Conservation (phyloP, 1,140 invertebrate species). For the Cataglyphis hispanica region DNA sequence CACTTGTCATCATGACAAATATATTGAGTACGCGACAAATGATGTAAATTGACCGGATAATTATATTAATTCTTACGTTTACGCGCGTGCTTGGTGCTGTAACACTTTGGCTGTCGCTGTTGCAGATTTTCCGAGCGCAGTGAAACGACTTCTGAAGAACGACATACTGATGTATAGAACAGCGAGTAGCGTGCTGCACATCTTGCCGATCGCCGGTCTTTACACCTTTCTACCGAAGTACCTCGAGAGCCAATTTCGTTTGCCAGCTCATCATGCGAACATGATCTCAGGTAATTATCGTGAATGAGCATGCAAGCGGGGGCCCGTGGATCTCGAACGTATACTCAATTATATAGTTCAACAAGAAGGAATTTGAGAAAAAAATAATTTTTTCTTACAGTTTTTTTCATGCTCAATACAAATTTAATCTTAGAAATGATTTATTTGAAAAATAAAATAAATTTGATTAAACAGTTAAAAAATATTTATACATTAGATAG, state of each 20-base stretch:
- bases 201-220: slow-evolving; percentile 95
- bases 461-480: too few species aligned
- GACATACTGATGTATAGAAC: slow-evolving; percentile 96
- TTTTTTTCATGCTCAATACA: too few species aligned
- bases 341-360: slow-evolving; percentile 17
- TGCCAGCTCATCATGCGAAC: slow-evolving; percentile 95
- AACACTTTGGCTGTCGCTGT: slow-evolving; percentile 38
- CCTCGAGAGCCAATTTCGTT: slow-evolving; percentile 95
- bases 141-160: slow-evolving; percentile 94
- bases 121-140: slow-evolving; percentile 94
- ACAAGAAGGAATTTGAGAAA: too few species aligned
- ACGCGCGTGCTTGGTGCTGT: background rate
- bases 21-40: background rate
- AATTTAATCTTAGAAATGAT: too few species aligned
- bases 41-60: background rate
- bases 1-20: background rate
- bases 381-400: too few species aligned
- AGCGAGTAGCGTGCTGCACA: slow-evolving; percentile 95
- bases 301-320: slow-evolving; percentile 57
- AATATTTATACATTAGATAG: too few species aligned
- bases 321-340: background rate
- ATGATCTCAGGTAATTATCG: slow-evolving; percentile 92
- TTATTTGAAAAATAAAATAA: too few species aligned
- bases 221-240: slow-evolving; percentile 98
- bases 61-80: background rate